Percentiles rank a stretch among this genome's conserved stretches.
Conservation (phyloP, 1,140 invertebrate genomes). For the Listronotus bonariensis region DNA sequence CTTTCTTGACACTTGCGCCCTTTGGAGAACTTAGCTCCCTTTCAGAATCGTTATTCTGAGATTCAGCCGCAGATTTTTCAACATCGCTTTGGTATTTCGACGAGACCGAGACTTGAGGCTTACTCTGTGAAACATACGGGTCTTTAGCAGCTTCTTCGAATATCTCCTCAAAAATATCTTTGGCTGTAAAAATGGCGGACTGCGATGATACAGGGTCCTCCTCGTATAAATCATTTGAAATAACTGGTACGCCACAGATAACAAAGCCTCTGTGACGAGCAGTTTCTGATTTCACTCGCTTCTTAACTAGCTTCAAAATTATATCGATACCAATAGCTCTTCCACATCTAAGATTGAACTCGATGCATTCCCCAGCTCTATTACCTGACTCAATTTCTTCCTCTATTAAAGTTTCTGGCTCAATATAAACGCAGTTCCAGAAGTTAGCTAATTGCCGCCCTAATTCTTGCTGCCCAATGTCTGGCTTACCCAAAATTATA, state of each 20-base stretch:
- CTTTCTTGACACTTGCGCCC: background rate
- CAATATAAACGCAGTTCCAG: slow-evolving; percentile 62
- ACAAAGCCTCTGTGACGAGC: slow-evolving; percentile 63
- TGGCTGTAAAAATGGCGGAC: slow-evolving; percentile 55
- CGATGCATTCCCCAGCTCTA: slow-evolving; percentile 58
- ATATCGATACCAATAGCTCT: slow-evolving; percentile 57
- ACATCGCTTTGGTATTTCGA: slow-evolving; percentile 39
- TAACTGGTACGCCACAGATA: slow-evolving; percentile 63
- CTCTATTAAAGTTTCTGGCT: slow-evolving; percentile 59
- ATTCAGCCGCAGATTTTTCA: slow-evolving; percentile 42
- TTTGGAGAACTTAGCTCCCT: background rate
- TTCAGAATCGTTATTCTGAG: slow-evolving; percentile 36
- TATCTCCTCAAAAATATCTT: slow-evolving; percentile 57
- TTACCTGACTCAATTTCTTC: slow-evolving; percentile 61
- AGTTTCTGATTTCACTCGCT: slow-evolving; percentile 57
- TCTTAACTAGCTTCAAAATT: slow-evolving; percentile 58
- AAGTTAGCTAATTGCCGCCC: slow-evolving; percentile 61
- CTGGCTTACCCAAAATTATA: slow-evolving; percentile 63
- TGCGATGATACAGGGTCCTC: slow-evolving; percentile 56
- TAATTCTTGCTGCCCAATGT: slow-evolving; percentile 57
- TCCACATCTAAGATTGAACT: slow-evolving; percentile 60
- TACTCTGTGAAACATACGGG: slow-evolving; percentile 40
- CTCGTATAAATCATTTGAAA: slow-evolving; percentile 55
- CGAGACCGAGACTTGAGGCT: slow-evolving; percentile 36
- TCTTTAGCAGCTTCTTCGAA: slow-evolving; percentile 40